Evolutionary conservation across 2,113 vertebrate genomes (phyloP).

Genomic region (Labrus mixtus): DNA sequence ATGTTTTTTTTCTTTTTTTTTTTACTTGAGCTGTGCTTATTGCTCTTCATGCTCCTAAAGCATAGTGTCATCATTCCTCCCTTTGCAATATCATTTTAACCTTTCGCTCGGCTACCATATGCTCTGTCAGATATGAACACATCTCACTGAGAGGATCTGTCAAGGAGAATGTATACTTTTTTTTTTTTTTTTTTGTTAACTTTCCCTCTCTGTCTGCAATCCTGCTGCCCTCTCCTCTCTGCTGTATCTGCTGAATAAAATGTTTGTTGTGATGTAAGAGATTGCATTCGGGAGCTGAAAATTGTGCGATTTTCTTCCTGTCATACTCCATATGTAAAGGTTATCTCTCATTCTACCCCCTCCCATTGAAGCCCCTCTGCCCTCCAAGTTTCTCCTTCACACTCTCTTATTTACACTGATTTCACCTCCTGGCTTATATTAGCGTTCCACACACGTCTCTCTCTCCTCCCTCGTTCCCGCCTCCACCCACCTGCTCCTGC

Average conservation of each 20-base stretch:
- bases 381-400: slow-evolving; percentile 69
- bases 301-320: neutral
- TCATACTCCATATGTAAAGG: neutral
- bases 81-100: slow-evolving; percentile 41
- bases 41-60: slow-evolving; percentile 4
- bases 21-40: slow-evolving; percentile 23
- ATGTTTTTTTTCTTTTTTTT: slow-evolving; percentile 5
- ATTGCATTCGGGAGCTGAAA: no score
- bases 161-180: neutral
- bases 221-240: neutral
- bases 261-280: neutral
- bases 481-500: slow-evolving; percentile 56
- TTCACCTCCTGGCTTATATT: slow-evolving; percentile 65
- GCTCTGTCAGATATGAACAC: slow-evolving; percentile 42
- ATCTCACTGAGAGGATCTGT: slow-evolving; percentile 55
- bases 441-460: slow-evolving; percentile 75
- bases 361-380: slow-evolving; percentile 16
- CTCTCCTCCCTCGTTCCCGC: slow-evolving; percentile 28
- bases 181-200: slow-evolving; percentile 9
- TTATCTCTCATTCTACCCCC: slow-evolving; percentile 1
- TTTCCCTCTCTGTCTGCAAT: slow-evolving; percentile 15
- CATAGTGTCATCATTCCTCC: slow-evolving; percentile 21
- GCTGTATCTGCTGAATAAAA: neutral
- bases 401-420: slow-evolving; percentile 58
- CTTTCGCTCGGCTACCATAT: slow-evolving; percentile 45